Base-by-base conservation (phyloP, 2,888 invertebrate species). In the Mamestra brassicae region DNA sequence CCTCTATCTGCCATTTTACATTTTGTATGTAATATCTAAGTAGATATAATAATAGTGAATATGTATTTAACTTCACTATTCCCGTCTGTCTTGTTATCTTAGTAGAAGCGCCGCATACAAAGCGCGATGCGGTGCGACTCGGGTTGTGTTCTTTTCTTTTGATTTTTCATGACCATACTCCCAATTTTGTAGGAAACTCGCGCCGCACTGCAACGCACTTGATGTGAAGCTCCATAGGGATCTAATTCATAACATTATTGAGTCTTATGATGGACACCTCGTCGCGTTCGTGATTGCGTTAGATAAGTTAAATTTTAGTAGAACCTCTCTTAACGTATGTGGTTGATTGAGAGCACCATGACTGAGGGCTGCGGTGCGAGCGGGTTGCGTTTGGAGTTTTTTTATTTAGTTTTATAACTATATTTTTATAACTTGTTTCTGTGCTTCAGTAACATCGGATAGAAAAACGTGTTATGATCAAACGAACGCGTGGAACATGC, bases 391-490 rank as follows among this genome's bases (percentile, higher is more conserved):
- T 94, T 94, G 88, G 92, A 94, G 89, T 89, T 88, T 89, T 78
- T 94, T 94, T 95, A 94, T 94, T 94, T 94, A 93, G 92, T 94
- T 93, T 94, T 93, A 91, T 93, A 93, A 86, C 88, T 90, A 89
- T 93, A 91, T 93, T 94, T 94, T 94, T 93, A 89, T 90, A 90
- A 89, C 82, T 87, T 89, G 89, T 91, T 91, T 91, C 89, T 85
- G 92, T 93, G 92, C 93, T 94, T 94, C 92, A 93, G 89, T 91
- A 90, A 87, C 92, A 92, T 92, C 89, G 85, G 85, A 90, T 78
- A 83, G 82, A 83, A 83, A 84, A 79, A 78, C 54, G 64, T 71
- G 69, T 17, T 78, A 75, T 2, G 52, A 70, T 68, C 38, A 34
- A 47, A 64, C 13, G 26, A n/a, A 38, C 52, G 26, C 8, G 78